A percentile compares a stretch with the other conserved stretches of the same genome.
Conservation (phyloP, 2,888 invertebrate species). For the Mylabris sibirica region DNA sequence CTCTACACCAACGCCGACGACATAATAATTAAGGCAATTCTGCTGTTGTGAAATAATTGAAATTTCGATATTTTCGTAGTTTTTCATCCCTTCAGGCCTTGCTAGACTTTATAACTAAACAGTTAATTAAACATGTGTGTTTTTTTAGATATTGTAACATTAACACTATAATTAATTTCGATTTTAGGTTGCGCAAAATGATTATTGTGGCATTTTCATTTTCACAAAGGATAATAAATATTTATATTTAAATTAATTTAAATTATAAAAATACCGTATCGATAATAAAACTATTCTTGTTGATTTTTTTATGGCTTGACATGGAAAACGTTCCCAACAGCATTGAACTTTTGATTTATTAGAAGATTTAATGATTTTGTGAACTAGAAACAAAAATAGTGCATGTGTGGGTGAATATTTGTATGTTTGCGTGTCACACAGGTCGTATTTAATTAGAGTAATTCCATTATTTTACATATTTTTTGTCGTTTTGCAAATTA, state of each 20-base stretch:
- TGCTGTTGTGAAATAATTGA: not conserved
- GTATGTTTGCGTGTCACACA: slow-evolving; percentile 2
- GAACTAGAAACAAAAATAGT: not conserved
- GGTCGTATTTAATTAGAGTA: slow-evolving; percentile 26
- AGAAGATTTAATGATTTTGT: not conserved
- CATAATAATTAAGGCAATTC: slow-evolving; percentile 31
- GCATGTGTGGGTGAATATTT: not conserved
- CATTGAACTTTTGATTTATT: slow-evolving; percentile 3
- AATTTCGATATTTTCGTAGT: not conserved
- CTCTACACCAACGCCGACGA: slow-evolving; percentile 24
- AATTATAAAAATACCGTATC: not conserved
- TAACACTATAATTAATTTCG: not conserved
- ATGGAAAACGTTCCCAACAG: not conserved
- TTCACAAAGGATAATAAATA: not conserved
- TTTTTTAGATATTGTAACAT: not conserved
- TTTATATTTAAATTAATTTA: not conserved
- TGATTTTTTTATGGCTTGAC: not conserved
- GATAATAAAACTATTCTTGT: slow-evolving; percentile 2
- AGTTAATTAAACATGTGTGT: not conserved
- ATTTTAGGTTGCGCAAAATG: not conserved
- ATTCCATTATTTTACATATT: slow-evolving; percentile 25
- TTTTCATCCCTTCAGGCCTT: not conserved
- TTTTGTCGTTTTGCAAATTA: slow-evolving; percentile 30
- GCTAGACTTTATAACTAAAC: not conserved
- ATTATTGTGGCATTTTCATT: not conserved